Conservation (phyloP, 2,888 invertebrate species). For the Merodon equestris region DNA sequence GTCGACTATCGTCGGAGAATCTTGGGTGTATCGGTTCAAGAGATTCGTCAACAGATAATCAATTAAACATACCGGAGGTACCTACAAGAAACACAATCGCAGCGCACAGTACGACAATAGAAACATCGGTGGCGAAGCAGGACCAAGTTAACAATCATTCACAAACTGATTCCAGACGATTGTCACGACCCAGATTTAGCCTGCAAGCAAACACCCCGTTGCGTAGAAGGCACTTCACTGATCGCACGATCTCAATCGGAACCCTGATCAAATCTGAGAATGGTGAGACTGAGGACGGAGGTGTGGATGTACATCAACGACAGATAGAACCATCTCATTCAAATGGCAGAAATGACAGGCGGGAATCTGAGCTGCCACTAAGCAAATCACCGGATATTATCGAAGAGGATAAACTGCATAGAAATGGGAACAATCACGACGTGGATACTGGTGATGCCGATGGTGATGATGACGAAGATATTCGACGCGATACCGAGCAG, state of each 20-base stretch:
- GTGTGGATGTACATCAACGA: slow-evolving; percentile 32
- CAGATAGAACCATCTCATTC: slow-evolving; percentile 30
- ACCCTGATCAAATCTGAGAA: slow-evolving; percentile 42
- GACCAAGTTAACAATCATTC: slow-evolving; percentile 16
- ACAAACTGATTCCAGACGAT: slow-evolving; percentile 38
- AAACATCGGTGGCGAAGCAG: slow-evolving; percentile 29
- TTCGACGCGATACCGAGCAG: slow-evolving; percentile 76
- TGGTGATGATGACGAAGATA: slow-evolving; percentile 71
- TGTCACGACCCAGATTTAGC: slow-evolving; percentile 60
- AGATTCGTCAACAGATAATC: slow-evolving; percentile 35
- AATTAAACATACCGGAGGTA: slow-evolving; percentile 36
- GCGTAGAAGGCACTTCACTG: slow-evolving; percentile 42
- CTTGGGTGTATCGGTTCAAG: slow-evolving; percentile 44
- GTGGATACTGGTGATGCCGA: slow-evolving; percentile 63
- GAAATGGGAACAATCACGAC: slow-evolving; percentile 43
- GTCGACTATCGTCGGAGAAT: slow-evolving; percentile 70
- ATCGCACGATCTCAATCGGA: slow-evolving; percentile 52
- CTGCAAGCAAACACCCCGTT: slow-evolving; percentile 43
- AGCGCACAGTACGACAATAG: slow-evolving; percentile 39
- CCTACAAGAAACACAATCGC: background rate
- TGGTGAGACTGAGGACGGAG: slow-evolving; percentile 19
- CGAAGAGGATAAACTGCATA: slow-evolving; percentile 31
- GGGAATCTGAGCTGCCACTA: slow-evolving; percentile 14
- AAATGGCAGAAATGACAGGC: slow-evolving; percentile 11
- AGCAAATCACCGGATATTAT: slow-evolving; percentile 23